A percentile compares a stretch with the other conserved stretches of the same genome.
Conservation (phyloP, 2,113 vertebrate species). For the Silurus meridionalis region DNA sequence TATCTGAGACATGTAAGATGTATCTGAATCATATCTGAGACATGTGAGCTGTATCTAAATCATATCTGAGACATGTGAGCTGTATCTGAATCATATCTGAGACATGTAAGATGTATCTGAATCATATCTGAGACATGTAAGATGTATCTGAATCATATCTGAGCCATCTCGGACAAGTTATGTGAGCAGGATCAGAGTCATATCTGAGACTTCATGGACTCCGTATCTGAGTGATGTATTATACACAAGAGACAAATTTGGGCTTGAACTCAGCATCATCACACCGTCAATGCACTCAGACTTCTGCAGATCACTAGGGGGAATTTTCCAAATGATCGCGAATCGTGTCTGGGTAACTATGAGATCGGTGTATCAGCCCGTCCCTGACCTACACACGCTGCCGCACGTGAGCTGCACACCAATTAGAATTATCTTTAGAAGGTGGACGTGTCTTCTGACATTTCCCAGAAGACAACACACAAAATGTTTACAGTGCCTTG, state of each 20-base stretch:
- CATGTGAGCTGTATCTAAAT: not conserved
- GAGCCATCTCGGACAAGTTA: not conserved
- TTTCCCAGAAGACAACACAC: not conserved
- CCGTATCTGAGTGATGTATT: not conserved
- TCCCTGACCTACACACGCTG: not conserved
- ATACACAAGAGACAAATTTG: not conserved
- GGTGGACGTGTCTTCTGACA: not conserved
- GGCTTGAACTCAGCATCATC: not conserved
- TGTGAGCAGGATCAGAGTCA: not conserved
- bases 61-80: not conserved
- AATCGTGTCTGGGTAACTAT: not conserved
- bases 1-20: too few relatives aligned
- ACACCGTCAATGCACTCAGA: not conserved
- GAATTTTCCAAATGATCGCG: not conserved
- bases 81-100: not conserved
- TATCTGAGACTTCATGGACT: not conserved
- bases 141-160: not conserved
- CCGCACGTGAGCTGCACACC: not conserved
- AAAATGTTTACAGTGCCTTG: not conserved
- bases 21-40: too few relatives aligned
- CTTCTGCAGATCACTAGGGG: not conserved
- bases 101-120: not conserved
- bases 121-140: not conserved
- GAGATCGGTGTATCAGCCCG: not conserved
- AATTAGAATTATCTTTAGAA: not conserved